Percentiles rank a stretch among this genome's conserved stretches.
These are phyloP conservation scores for Hypercompe scribonia DNA, from an alignment of 2,888 invertebrate species.

Conservation along the genomic window DNA sequence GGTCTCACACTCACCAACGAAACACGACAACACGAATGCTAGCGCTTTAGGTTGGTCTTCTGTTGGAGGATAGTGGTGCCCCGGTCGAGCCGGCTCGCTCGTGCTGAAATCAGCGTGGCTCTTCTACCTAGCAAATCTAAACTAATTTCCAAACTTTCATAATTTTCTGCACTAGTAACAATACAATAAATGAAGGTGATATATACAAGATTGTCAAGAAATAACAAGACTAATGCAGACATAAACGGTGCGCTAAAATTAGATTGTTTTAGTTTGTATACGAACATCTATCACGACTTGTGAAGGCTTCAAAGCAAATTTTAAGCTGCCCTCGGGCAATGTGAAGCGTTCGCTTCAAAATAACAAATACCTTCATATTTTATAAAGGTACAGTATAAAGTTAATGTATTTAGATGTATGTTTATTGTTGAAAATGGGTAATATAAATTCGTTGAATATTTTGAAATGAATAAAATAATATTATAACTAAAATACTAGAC, in stretches of 20 bases:
- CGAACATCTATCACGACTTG: slow-evolving; percentile 30
- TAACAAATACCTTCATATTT: slow-evolving; percentile 30
- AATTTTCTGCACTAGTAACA: too few species aligned
- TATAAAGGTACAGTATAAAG: background rate
- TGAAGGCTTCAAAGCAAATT: slow-evolving; percentile 30
- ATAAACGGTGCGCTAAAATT: slow-evolving; percentile 17
- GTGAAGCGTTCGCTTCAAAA: slow-evolving; percentile 30
- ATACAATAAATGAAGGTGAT: background rate
- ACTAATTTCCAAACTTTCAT: too few species aligned
- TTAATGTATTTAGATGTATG: background rate
- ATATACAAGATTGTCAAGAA: slow-evolving; percentile 15
- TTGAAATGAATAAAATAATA: background rate
- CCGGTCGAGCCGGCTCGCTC: too few species aligned
- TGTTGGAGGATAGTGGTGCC: too few species aligned
- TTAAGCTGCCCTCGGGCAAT: slow-evolving; percentile 33
- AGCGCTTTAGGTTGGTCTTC: too few species aligned
- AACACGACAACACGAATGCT: too few species aligned
- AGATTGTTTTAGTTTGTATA: slow-evolving; percentile 24
- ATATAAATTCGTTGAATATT: background rate
- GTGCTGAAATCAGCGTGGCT: too few species aligned
- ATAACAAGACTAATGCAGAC: slow-evolving; percentile 19
- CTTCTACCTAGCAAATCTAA: too few species aligned
- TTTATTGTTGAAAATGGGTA: background rate
- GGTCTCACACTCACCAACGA: too few species aligned
- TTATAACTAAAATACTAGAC: background rate